These are phyloP conservation scores for Heterodera carotae DNA, from an alignment of 1,140 invertebrate genomes.

Conservation along the genomic window DNA sequence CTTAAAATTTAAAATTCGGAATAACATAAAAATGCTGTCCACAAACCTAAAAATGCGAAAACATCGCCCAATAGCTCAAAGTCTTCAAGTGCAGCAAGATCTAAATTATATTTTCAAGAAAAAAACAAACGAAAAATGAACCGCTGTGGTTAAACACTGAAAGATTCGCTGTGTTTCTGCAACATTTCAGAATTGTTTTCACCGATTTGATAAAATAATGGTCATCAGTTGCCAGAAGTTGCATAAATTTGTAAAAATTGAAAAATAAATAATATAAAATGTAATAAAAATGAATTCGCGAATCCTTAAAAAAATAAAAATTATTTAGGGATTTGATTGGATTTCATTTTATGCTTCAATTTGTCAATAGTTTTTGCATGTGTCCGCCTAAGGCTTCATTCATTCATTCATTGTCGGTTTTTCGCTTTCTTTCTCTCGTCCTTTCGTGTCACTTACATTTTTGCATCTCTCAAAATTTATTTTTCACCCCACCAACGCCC, in stretches of 20 bases:
- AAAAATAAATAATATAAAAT: too few relatives aligned
- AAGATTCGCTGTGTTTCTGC: constrained; percentile 37
- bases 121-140: constrained; percentile 14
- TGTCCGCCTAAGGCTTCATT: neutral
- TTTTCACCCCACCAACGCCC: neutral
- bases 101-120: constrained; percentile 33
- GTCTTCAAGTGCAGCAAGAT: constrained; percentile 43
- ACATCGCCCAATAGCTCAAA: constrained; percentile 43
- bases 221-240: constrained; percentile 42
- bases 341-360: neutral
- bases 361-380: too few relatives aligned
- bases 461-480: neutral
- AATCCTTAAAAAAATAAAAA: too few relatives aligned
- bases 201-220: constrained; percentile 47
- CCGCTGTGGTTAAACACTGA: constrained; percentile 42
- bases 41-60: constrained; percentile 21
- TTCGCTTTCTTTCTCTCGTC: neutral
- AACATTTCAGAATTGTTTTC: constrained; percentile 46
- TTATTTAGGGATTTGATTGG: too few relatives aligned
- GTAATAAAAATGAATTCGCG: too few relatives aligned
- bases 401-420: neutral
- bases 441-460: neutral
- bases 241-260: constrained; percentile 37
- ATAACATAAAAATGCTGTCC: neutral
- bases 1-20: constrained; percentile 1